These are phyloP conservation scores for Thereva nobilitata DNA, from an alignment of 2,888 invertebrate genomes.

Conservation along the genomic window DNA sequence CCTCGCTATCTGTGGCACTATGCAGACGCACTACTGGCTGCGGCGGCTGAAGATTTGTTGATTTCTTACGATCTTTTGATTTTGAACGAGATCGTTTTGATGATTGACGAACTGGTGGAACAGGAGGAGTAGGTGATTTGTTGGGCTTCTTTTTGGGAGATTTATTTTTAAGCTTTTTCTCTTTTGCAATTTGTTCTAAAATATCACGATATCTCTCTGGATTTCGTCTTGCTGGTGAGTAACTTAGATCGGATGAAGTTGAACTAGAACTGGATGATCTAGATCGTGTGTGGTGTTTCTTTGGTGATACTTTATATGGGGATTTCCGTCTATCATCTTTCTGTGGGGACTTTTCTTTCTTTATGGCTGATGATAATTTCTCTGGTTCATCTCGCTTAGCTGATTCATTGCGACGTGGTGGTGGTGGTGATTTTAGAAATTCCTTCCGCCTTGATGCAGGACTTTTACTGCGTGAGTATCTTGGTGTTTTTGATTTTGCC, in stretches of 20 bases:
- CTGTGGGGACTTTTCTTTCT: conserved; percentile 26
- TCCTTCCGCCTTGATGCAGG: conserved; percentile 39
- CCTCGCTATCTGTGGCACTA: conserved; percentile 63
- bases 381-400: conserved; percentile 38
- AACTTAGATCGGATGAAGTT: conserved; percentile 64
- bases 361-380: conserved; percentile 43
- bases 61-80: conserved; percentile 39
- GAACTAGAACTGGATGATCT: conserved; percentile 48
- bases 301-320: conserved; percentile 29
- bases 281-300: conserved; percentile 38
- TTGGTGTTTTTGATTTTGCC: conserved; percentile 31
- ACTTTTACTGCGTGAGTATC: conserved; percentile 38
- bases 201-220: conserved; percentile 72
- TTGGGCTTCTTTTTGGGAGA: conserved; percentile 28
- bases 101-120: conserved; percentile 28
- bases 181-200: conserved; percentile 63
- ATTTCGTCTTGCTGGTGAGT: conserved; percentile 70
- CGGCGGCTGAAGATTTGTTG: conserved; percentile 38
- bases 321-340: conserved; percentile 18
- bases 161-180: conserved; percentile 58
- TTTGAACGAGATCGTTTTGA: conserved; percentile 38
- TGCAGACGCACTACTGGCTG: conserved; percentile 64
- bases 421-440: conserved; percentile 29
- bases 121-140: conserved; percentile 21
- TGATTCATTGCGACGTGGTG: neutral